Percentiles rank a stretch among this genome's conserved stretches.
phyloP scores from a whole-genome alignment of 92 coral and sea anemone genomes.

The Epizoanthus fatuus region DNA sequence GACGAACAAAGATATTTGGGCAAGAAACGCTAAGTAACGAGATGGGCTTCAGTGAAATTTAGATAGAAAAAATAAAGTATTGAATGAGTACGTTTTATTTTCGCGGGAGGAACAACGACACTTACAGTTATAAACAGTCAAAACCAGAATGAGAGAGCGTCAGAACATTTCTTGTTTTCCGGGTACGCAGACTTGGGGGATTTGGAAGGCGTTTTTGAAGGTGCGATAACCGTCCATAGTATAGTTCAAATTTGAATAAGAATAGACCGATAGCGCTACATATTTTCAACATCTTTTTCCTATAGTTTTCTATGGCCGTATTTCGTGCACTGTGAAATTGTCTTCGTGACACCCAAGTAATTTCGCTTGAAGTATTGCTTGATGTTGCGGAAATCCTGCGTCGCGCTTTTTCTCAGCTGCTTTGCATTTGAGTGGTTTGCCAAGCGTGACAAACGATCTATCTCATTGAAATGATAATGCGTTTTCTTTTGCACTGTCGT shows the following conservation, averaged over 20 bases:
- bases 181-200: background rate
- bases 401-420: background rate
- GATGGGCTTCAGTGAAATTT: conserved; percentile 10
- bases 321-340: background rate
- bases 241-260: conserved; percentile 23
- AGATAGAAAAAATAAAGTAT: background rate
- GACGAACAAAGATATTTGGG: background rate
- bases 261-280: background rate
- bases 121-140: too few species aligned
- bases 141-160: too few species aligned
- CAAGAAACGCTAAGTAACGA: conserved; percentile 18
- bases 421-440: background rate
- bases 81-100: background rate
- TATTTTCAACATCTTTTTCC: background rate
- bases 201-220: conserved; percentile 24
- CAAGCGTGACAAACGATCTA: conserved; percentile 34
- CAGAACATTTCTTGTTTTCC: background rate
- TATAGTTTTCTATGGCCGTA: background rate
- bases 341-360: background rate
- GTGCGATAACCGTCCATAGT: conserved; percentile 4
- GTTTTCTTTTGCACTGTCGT: conserved; percentile 20
- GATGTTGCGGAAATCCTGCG: too few species aligned
- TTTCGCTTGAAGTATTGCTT: background rate
- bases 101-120: background rate
- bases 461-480: conserved; percentile 3